Conservation (phyloP, 2,888 invertebrate species). For the Pseudoips prasinana region DNA sequence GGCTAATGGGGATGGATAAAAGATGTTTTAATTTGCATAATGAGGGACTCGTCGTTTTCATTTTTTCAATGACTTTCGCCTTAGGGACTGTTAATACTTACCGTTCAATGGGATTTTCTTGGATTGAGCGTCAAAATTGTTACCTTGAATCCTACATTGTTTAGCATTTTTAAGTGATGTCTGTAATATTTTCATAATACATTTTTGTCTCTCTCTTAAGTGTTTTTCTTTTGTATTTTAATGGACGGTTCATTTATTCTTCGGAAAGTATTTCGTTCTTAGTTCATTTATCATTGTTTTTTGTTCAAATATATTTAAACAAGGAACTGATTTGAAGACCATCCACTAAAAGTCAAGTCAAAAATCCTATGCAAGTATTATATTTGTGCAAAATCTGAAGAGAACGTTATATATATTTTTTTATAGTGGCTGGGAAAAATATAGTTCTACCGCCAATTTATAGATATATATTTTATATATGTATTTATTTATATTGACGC, state of each 20-base stretch:
- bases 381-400: too few relatives aligned
- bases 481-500: too few relatives aligned
- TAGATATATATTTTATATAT: too few relatives aligned
- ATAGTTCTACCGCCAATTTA: too few relatives aligned
- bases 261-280: not conserved
- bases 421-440: too few relatives aligned
- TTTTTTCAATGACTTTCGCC: slow-evolving; percentile 43
- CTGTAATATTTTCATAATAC: slow-evolving; percentile 9
- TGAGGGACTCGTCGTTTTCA: slow-evolving; percentile 54
- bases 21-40: slow-evolving; percentile 71
- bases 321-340: not conserved
- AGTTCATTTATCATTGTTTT: not conserved
- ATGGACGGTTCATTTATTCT: not conserved
- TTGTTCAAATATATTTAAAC: not conserved
- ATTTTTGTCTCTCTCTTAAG: not conserved
- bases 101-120: slow-evolving; percentile 42
- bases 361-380: too few relatives aligned
- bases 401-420: too few relatives aligned
- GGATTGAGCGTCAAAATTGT: slow-evolving; percentile 49
- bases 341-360: not conserved
- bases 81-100: slow-evolving; percentile 31
- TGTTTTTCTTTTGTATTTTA: not conserved
- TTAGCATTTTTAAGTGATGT: slow-evolving; percentile 26
- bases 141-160: slow-evolving; percentile 33
- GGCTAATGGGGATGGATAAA: slow-evolving; percentile 63